phyloP scores from a whole-genome alignment of 2,797 vertebrate species.

The Erethizon dorsatum region DNA sequence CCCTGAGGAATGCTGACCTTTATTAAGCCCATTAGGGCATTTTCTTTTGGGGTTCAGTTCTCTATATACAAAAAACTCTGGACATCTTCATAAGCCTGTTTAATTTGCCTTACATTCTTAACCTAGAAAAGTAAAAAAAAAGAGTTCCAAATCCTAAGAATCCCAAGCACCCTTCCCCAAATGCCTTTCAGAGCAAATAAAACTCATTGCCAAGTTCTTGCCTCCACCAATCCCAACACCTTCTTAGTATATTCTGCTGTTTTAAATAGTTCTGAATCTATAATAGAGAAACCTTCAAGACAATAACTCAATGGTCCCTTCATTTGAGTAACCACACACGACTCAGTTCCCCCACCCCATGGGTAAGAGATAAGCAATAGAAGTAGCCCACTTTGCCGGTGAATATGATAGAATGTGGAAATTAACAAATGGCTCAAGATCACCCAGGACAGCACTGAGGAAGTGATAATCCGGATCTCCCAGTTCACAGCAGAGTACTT shows the following conservation, averaged over 20 bases:
- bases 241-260: neutral
- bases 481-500: neutral
- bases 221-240: neutral
- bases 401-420: neutral
- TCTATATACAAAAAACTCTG: neutral
- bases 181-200: slow-evolving; percentile 22
- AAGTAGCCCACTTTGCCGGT: neutral
- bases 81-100: slow-evolving; percentile 47
- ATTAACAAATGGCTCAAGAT: neutral
- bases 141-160: neutral
- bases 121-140: slow-evolving; percentile 24
- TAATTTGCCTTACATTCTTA: slow-evolving; percentile 44
- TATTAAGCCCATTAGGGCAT: slow-evolving; percentile 77
- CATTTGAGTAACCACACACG: neutral
- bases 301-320: neutral
- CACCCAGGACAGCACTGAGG: neutral
- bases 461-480: neutral
- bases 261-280: neutral
- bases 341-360: neutral
- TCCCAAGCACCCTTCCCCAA: neutral
- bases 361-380: neutral
- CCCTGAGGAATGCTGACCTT: slow-evolving; percentile 73
- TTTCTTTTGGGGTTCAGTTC: slow-evolving; percentile 69
- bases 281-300: neutral
- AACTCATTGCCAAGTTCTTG: neutral